Conservation (phyloP, 2,797 vertebrate species). For the Hoplostethus atlanticus region DNA sequence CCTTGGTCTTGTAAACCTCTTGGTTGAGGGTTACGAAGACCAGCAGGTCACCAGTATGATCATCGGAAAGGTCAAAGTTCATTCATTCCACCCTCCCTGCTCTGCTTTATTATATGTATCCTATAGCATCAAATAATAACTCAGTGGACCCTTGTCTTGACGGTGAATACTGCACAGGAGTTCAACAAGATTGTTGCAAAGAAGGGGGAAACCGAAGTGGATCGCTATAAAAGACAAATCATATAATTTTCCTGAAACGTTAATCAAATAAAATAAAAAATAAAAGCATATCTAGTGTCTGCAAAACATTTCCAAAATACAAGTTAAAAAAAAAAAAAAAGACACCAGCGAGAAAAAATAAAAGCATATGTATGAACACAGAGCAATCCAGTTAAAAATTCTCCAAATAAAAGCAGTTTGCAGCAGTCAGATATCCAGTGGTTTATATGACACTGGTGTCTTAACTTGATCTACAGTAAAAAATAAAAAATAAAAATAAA, state of each 20-base stretch:
- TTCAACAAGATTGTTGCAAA: constrained; percentile 7
- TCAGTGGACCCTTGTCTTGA: constrained; percentile 49
- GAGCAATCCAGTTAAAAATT: constrained; percentile 69
- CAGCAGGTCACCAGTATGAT: constrained; percentile 38
- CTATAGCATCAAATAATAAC: constrained; percentile 49
- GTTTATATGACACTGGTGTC: constrained; percentile 60
- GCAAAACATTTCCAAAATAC: constrained; percentile 70
- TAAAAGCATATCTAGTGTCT: constrained; percentile 75
- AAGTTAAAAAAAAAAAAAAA: constrained; percentile 63
- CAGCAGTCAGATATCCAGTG: constrained; percentile 67
- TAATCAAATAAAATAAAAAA: constrained; percentile 58
- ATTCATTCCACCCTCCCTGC: constrained; percentile 34
- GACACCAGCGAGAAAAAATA: constrained; percentile 67
- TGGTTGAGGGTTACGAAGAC: constrained; percentile 43
- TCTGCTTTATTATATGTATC: constrained; percentile 25
- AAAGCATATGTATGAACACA: constrained; percentile 69
- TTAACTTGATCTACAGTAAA: constrained; percentile 64
- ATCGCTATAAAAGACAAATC: constrained; percentile 52
- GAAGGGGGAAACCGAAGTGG: constrained; percentile 38
- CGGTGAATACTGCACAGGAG: constrained; percentile 41
- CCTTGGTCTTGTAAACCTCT: constrained; percentile 38
- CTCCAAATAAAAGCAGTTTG: constrained; percentile 56
- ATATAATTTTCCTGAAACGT: constrained; percentile 48
- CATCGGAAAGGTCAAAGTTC: constrained; percentile 31
- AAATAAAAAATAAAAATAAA: constrained; percentile 28